Base-by-base conservation (phyloP, 2,888 invertebrate species). In the Lacanobia wlatinum region DNA sequence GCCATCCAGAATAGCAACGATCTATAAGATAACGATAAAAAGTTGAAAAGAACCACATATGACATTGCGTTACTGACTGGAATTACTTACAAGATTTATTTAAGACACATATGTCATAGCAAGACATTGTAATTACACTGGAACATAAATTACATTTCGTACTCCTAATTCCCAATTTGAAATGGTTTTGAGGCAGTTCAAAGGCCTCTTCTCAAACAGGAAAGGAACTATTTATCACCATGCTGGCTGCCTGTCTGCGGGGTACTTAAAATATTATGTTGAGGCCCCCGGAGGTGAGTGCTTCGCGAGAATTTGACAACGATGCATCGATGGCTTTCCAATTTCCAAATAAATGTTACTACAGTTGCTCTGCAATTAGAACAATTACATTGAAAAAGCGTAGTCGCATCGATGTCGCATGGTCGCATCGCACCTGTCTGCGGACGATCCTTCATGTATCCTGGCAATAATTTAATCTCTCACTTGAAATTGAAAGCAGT, bases 51-150 rank as follows among this genome's bases (percentile, higher is more conserved):
- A 46, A 52, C 52, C 56, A 40, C 52, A 40, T 12, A 10, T 38
- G 14, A 6, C 12, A 75, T 67, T 56, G 38, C 28, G 21, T 46
- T 53, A 23, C 16, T 14, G 18, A 50, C 21, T 46, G 48, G 48
- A 28, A 64, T 65, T 65, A n/a, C 14, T 40, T 38, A 43, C 14
- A 40, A 58, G 78, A 73, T 78, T 76, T 78, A 78, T 78, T 52
- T 62, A 23, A 8, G n/a, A 38, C 21, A 56, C 78, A 78, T 48
- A 56, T 56, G 56, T 77, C 64, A 38, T 64, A 56, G 38, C 52
- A 55, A 28, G 62, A 76, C 76, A 52, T 61, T 66, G 58, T 78
- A 73, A 78, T 78, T 77, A 78, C 67, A 18, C 55, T 38, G 18
- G 16, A 50, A 64, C 12, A 77, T 77, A 64, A 78, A 77, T 78